These are phyloP conservation scores for Lagria hirta DNA, from an alignment of 2,888 invertebrate genomes.

Conservation along the genomic window DNA sequence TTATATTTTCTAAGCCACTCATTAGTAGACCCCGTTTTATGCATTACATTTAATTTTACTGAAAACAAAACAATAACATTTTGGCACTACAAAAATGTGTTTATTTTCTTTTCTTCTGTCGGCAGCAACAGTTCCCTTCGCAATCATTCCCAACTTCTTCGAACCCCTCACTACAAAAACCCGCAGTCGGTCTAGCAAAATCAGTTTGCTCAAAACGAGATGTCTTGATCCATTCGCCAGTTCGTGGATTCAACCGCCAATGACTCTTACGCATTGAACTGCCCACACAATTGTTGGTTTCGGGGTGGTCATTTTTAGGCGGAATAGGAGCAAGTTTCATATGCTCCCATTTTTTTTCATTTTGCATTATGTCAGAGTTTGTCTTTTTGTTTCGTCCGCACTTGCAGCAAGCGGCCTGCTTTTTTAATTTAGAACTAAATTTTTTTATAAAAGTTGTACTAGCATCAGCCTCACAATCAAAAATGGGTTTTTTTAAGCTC, in stretches of 20 bases:
- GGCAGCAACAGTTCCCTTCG: too few relatives aligned
- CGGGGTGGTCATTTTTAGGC: too few relatives aligned
- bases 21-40: too few relatives aligned
- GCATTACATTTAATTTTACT: too few relatives aligned
- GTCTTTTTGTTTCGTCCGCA: conserved; percentile 8
- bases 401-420: conserved; percentile 7
- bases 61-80: too few relatives aligned
- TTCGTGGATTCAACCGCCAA: conserved; percentile 31
- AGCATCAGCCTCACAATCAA: conserved; percentile 35
- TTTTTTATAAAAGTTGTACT: conserved; percentile 8
- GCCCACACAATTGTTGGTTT: conserved; percentile 1
- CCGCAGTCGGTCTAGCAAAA: not conserved
- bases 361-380: conserved; percentile 22
- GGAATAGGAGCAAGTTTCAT: conserved; percentile 1
- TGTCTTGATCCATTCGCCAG: conserved; percentile 31
- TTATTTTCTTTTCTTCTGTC: too few relatives aligned
- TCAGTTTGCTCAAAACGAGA: conserved; percentile 9
- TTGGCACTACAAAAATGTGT: too few relatives aligned
- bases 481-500: conserved; percentile 46
- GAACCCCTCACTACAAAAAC: too few relatives aligned
- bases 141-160: too few relatives aligned
- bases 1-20: too few relatives aligned
- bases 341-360: conserved; percentile 17
- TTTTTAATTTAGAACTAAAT: conserved; percentile 1
- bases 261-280: conserved; percentile 19